A percentile compares a stretch with the other conserved stretches of the same genome.
These are phyloP conservation scores for Deilephila porcellus DNA, from an alignment of 2,888 invertebrate species.

Conservation along the genomic window DNA sequence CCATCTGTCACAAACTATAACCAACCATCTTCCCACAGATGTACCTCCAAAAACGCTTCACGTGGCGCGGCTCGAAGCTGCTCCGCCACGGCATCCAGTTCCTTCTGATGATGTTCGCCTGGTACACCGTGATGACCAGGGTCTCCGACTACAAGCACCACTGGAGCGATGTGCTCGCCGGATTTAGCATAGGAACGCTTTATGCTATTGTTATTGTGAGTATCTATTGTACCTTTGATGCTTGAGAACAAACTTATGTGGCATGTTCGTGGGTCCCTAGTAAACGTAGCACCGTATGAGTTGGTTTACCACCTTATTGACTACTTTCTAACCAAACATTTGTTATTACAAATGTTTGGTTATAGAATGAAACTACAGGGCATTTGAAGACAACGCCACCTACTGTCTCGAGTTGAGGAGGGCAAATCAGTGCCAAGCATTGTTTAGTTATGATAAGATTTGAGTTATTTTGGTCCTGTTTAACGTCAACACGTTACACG, in stretches of 20 bases:
- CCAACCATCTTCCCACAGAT: conserved; percentile 83
- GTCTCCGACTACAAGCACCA: conserved; percentile 99
- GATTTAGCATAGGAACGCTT: conserved; percentile 88
- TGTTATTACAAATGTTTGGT: too few species aligned
- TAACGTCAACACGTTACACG: too few species aligned
- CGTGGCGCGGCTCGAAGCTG: conserved; percentile 92
- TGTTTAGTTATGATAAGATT: too few species aligned
- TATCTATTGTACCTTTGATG: conserved; percentile 40
- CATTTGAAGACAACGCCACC: too few species aligned
- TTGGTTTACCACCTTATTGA: too few species aligned
- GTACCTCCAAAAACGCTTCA: conserved; percentile 94
- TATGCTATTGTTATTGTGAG: conserved; percentile 89
- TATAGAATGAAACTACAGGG: too few species aligned
- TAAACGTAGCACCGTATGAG: too few species aligned
- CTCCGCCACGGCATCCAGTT: conserved; percentile 94
- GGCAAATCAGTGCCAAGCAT: too few species aligned
- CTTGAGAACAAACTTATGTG: neutral
- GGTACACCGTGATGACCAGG: conserved; percentile 95
- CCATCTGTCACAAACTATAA: neutral
- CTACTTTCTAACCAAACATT: too few species aligned
- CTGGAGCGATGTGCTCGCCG: conserved; percentile 97
- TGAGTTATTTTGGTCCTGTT: too few species aligned
- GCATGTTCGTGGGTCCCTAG: neutral
- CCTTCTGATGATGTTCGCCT: conserved; percentile 90
- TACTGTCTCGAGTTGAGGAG: too few species aligned